Evolutionary conservation across 2,113 vertebrate genomes (phyloP).

Genomic region (Micromys minutus): DNA sequence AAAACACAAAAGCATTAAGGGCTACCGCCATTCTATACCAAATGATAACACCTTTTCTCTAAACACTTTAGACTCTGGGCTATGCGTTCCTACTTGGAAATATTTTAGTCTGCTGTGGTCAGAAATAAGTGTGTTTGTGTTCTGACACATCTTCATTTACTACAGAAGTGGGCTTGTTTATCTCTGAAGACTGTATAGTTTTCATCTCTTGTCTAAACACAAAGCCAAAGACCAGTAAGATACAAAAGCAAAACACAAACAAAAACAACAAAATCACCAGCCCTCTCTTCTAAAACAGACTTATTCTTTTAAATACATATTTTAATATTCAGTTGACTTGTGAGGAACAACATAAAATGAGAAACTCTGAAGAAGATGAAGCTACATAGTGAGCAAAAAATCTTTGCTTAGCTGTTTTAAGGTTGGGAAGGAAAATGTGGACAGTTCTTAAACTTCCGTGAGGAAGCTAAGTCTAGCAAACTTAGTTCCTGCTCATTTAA

Average conservation of each 20-base stretch:
- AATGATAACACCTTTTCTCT: not conserved
- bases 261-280: not conserved
- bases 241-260: too few species aligned
- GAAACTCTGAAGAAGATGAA: not conserved
- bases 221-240: not conserved
- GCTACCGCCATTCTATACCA: not conserved
- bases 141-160: slow-evolving; percentile 13
- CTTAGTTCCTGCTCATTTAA: not conserved
- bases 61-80: not conserved
- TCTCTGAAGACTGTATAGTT: not conserved
- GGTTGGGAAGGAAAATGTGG: too few species aligned
- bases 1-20: not conserved
- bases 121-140: not conserved
- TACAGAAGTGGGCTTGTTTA: not conserved
- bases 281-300: not conserved
- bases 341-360: not conserved
- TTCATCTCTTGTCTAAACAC: not conserved
- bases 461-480: not conserved
- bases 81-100: not conserved
- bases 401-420: not conserved
- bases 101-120: not conserved
- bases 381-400: not conserved
- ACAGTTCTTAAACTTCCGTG: not conserved
- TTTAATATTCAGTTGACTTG: not conserved
- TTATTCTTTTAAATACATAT: not conserved